These are phyloP conservation scores for Oryzias celebensis DNA, from an alignment of 2,113 vertebrate species.

Conservation along the genomic window DNA sequence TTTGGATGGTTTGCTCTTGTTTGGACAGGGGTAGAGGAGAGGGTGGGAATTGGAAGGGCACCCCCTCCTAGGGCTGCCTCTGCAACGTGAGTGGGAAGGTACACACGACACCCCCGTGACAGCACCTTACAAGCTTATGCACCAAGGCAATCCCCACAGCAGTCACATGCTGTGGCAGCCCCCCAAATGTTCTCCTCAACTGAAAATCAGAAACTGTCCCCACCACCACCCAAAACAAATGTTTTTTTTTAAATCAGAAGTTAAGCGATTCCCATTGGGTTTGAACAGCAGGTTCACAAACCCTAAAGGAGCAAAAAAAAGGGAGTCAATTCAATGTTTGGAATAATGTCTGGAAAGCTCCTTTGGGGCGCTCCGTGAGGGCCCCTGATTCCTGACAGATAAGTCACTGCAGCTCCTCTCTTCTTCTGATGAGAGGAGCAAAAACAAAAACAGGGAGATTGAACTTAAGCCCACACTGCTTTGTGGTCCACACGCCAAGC, in stretches of 20 bases:
- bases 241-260: background rate
- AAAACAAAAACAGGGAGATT: slow-evolving; percentile 59
- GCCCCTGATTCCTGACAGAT: slow-evolving; percentile 20
- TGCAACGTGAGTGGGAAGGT: slow-evolving; percentile 72
- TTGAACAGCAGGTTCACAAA: slow-evolving; percentile 24
- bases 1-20: slow-evolving; percentile 60
- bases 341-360: slow-evolving; percentile 11
- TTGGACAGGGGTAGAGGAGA: slow-evolving; percentile 46
- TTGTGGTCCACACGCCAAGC: slow-evolving; percentile 62
- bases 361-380: background rate
- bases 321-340: background rate
- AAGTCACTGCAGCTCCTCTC: slow-evolving; percentile 16
- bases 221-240: background rate
- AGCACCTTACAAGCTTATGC: slow-evolving; percentile 70
- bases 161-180: slow-evolving; percentile 47
- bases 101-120: slow-evolving; percentile 69
- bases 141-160: slow-evolving; percentile 57
- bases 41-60: slow-evolving; percentile 42
- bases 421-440: slow-evolving; percentile 29
- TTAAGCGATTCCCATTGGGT: slow-evolving; percentile 30
- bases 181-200: slow-evolving; percentile 7
- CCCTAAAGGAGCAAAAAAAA: background rate
- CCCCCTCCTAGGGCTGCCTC: slow-evolving; percentile 70
- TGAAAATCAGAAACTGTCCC: slow-evolving; percentile 3
- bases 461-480: slow-evolving; percentile 56